Evolutionary conservation across 2,888 invertebrate species (phyloP), one percentile per base, ranked within the genome.

Genomic region (Phortica okadai): DNA sequence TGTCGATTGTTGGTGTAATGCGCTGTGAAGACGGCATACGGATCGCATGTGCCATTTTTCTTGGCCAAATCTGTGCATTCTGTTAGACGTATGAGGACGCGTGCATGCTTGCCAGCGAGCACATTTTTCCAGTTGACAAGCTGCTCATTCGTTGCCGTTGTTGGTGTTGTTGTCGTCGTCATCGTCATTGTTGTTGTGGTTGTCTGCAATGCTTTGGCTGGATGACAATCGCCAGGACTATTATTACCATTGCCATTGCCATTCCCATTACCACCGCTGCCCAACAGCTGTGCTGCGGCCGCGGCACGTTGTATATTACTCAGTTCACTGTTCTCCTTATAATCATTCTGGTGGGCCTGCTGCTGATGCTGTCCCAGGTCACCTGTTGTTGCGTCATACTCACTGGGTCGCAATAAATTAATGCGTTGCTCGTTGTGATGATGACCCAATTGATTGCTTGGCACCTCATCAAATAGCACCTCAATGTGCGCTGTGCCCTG

Each of bases 21-120:
- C 77, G 96, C 95, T 73, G 95, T 95, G 88, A 97, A 95, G 83
- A 95, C 93, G 82, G 96, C 97, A 92, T 95, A 97, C 14, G 98
- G 97, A 92, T 98, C 97, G 93, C 97, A 98, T 86, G 96, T 95
- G 85, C 97, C 97, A 92, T 96, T 97, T 91, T 96, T 96, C 82
- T 97, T 95, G 80, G 97, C 96, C 90, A 98, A 93, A 91, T 97
- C 97, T 81, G 95, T 94, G 92, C 97, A 97, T 92, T 97, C 97
- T 82, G 95, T 93, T 78, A 97, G 95, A 82, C 95, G 93, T 81
- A 95, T 93, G 76, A 94, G 92, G 6, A 93, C 91, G 69, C 92
- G 91, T 74, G 88, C 84, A 76, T 86, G 84, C 45, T 89, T 84
- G 1, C 82, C 81, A 56, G 74, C 41, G 62, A 70, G 76, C n/a